Evolutionary conservation across 2,888 invertebrate genomes (phyloP).

Genomic region (Pristionchus exspectatus): DNA sequence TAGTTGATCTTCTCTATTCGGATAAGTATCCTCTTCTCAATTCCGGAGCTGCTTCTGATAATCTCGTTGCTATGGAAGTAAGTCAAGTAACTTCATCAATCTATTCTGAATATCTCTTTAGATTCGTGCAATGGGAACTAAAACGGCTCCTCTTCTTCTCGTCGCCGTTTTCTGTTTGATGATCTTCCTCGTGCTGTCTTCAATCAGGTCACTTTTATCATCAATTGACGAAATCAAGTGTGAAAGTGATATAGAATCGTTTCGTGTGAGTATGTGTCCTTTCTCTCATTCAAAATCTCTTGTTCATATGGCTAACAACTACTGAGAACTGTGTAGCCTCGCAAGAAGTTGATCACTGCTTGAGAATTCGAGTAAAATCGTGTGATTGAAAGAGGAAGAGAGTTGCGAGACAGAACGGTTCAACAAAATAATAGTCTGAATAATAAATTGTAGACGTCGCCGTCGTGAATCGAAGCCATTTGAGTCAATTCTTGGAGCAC

Average conservation of each 20-base stretch:
- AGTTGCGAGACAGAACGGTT: neutral
- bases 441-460: slow-evolving; percentile 4
- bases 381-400: neutral
- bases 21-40: slow-evolving; percentile 63
- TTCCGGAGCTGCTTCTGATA: slow-evolving; percentile 66
- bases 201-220: slow-evolving; percentile 61
- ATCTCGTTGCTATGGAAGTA: slow-evolving; percentile 64
- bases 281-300: slow-evolving; percentile 4
- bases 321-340: slow-evolving; percentile 32
- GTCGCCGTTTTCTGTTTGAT: slow-evolving; percentile 62
- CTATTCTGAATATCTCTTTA: neutral
- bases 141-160: slow-evolving; percentile 66
- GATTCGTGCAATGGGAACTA: slow-evolving; percentile 62
- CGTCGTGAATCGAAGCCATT: slow-evolving; percentile 66
- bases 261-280: neutral
- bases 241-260: neutral
- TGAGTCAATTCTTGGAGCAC: slow-evolving; percentile 68
- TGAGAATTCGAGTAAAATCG: slow-evolving; percentile 5
- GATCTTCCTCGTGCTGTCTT: slow-evolving; percentile 66
- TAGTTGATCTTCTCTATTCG: slow-evolving; percentile 64
- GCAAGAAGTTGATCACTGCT: neutral
- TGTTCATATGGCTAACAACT: slow-evolving; percentile 10
- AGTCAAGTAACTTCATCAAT: neutral
- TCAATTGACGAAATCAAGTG: neutral
- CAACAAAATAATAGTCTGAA: neutral